A percentile compares a stretch with the other conserved stretches of the same genome.
These are phyloP conservation scores for Antitype chi DNA, from an alignment of 2,888 invertebrate genomes.

Conservation along the genomic window DNA sequence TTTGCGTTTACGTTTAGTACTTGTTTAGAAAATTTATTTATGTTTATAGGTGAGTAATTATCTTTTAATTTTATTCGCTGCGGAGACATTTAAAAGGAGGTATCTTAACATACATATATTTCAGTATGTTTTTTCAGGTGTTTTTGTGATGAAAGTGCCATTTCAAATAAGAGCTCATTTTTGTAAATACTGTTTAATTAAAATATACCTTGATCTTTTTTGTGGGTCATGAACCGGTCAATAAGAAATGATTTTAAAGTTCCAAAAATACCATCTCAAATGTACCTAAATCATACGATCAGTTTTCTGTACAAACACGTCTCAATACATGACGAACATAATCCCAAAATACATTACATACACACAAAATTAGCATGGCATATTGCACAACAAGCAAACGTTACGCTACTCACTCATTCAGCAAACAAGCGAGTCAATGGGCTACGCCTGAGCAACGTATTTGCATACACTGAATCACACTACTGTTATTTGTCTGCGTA, in stretches of 20 bases:
- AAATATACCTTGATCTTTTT: background rate
- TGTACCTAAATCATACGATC: background rate
- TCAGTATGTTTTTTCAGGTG: background rate
- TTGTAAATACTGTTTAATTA: no score
- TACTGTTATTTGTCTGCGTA: slow-evolving; percentile 69
- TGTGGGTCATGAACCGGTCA: background rate
- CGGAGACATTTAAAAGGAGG: no score
- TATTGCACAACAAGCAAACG: slow-evolving; percentile 60
- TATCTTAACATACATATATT: background rate
- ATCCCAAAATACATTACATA: slow-evolving; percentile 47
- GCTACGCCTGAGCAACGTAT: slow-evolving; percentile 64
- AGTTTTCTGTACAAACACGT: slow-evolving; percentile 6
- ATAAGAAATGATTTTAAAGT: background rate
- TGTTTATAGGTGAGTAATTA: background rate
- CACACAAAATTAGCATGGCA: slow-evolving; percentile 45
- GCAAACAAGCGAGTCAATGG: slow-evolving; percentile 75
- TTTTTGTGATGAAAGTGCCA: background rate
- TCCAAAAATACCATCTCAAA: background rate
- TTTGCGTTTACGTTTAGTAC: background rate
- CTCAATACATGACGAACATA: slow-evolving; percentile 11
- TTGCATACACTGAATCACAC: slow-evolving; percentile 78
- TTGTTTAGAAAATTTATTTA: background rate
- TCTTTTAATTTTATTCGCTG: background rate
- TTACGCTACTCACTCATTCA: slow-evolving; percentile 71
- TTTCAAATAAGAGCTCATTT: background rate